Evolutionary conservation across 2,797 vertebrate genomes (phyloP).

Genomic region (Craterocephalus amniculus): DNA sequence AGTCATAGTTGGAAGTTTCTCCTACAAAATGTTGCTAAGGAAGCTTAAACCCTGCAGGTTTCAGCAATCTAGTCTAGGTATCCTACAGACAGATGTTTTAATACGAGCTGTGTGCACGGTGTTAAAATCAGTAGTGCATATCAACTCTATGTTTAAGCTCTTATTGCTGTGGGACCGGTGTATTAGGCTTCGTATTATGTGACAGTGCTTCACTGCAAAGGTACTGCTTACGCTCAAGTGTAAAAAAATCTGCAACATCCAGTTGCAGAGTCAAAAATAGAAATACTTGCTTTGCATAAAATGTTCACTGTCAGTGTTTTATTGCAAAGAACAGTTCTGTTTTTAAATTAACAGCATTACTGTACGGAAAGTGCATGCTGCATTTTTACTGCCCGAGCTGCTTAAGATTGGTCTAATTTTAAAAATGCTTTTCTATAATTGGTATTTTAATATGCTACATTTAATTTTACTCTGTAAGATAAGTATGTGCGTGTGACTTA

Average conservation of each 20-base stretch:
- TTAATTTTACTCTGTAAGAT: too few relatives aligned
- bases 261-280: too few relatives aligned
- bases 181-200: neutral
- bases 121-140: neutral
- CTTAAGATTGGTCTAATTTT: too few relatives aligned
- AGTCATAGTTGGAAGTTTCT: neutral
- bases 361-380: neutral
- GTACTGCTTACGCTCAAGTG: too few relatives aligned
- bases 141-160: neutral
- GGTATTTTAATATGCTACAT: too few relatives aligned
- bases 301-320: neutral
- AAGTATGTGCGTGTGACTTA: neutral
- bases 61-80: neutral
- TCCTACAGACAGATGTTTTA: neutral
- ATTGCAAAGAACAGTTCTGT: neutral
- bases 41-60: neutral
- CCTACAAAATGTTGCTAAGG: constrained; percentile 1
- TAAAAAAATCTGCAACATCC: too few relatives aligned
- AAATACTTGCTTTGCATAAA: too few relatives aligned
- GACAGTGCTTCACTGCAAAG: too few relatives aligned
- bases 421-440: too few relatives aligned
- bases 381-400: neutral
- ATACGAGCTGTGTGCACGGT: neutral
- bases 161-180: neutral
- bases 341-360: neutral